Percentiles rank a stretch among this genome's conserved stretches.
These are phyloP conservation scores for Thaumatotibia leucotreta DNA, from an alignment of 1,140 invertebrate genomes.

Conservation along the genomic window DNA sequence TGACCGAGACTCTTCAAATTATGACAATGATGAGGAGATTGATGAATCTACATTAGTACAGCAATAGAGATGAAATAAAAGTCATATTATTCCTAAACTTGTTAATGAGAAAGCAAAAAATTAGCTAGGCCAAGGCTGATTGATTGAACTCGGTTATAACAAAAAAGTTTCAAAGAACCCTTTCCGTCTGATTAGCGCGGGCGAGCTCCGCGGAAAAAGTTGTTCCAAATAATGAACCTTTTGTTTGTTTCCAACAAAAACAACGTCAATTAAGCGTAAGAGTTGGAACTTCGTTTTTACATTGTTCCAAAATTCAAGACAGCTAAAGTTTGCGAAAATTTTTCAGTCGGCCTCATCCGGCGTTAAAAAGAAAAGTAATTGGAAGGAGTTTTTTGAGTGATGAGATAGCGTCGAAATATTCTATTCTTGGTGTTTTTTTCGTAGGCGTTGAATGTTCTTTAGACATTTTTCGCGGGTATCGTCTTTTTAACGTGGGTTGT, in stretches of 20 bases:
- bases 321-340: not conserved
- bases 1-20: too few species aligned
- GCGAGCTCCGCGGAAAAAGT: conserved; percentile 3
- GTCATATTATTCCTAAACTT: not conserved
- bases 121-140: conserved; percentile 2
- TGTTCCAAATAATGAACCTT: conserved; percentile 10
- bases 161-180: conserved; percentile 11
- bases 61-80: too few species aligned
- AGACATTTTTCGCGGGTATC: not conserved
- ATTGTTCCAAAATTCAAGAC: conserved; percentile 5
- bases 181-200: not conserved
- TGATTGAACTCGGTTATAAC: conserved; percentile 6
- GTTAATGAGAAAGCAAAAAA: not conserved
- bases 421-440: not conserved
- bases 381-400: not conserved
- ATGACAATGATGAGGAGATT: too few species aligned
- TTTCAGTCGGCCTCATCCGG: not conserved
- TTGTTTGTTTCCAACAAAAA: conserved; percentile 10
- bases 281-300: conserved; percentile 1
- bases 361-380: conserved; percentile 13
- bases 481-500: not conserved
- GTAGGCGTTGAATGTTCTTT: not conserved
- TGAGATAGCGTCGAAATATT: not conserved
- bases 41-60: too few species aligned
- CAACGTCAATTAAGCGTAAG: conserved; percentile 13